phyloP scores from a whole-genome alignment of 2,888 invertebrate genomes.

The Panzeria rudis region DNA sequence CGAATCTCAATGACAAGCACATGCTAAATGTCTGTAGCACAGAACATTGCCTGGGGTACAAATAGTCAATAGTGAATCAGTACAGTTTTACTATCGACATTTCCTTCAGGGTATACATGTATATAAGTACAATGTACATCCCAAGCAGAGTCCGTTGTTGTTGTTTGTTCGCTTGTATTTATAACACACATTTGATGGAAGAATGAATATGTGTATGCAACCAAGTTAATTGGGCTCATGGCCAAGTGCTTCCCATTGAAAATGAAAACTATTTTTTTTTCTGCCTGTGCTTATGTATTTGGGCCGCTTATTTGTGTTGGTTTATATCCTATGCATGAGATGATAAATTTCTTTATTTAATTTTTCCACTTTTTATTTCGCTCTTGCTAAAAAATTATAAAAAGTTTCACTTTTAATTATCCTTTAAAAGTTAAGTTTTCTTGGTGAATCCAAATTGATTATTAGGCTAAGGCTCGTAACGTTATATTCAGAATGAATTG shows the following conservation, averaged over 20 bases:
- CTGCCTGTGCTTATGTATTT: constrained; percentile 4
- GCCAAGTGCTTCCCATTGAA: constrained; percentile 73
- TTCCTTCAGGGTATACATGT: no score
- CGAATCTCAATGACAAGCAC: no score
- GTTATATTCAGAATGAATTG: no score
- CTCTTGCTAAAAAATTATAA: constrained; percentile 52
- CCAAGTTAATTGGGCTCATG: constrained; percentile 72
- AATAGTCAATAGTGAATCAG: no score
- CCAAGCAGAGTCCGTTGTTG: constrained; percentile 29
- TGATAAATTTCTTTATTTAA: constrained; percentile 50
- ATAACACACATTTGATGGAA: constrained; percentile 27
- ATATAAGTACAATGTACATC: neutral
- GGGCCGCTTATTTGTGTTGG: constrained; percentile 31
- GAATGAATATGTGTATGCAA: constrained; percentile 44
- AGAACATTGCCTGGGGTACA: no score
- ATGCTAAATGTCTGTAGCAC: no score
- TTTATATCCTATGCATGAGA: constrained; percentile 67
- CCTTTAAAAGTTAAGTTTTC: constrained; percentile 65
- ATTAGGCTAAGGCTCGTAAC: no score
- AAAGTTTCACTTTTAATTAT: constrained; percentile 69
- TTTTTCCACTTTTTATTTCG: constrained; percentile 49
- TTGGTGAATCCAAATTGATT: constrained; percentile 34
- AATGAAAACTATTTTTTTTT: constrained; percentile 73
- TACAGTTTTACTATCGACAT: no score
- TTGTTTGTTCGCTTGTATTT: constrained; percentile 5